Conservation (phyloP, 2,888 invertebrate genomes). For the Sarcophaga carnaria region DNA sequence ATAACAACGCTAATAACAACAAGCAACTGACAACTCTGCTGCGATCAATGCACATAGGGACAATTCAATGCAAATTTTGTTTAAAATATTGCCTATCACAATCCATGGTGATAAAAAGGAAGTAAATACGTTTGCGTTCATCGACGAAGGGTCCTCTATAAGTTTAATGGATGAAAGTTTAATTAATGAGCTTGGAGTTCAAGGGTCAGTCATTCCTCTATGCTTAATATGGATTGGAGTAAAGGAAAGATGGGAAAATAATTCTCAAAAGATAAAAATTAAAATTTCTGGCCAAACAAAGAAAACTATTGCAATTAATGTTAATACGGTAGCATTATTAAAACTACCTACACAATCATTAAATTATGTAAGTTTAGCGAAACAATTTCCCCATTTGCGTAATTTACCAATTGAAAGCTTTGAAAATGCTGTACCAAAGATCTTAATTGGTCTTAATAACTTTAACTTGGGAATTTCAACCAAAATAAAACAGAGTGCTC, state of each 20-base stretch:
- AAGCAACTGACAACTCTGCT: background rate
- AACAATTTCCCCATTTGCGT: slow-evolving; percentile 6
- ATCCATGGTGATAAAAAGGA: slow-evolving; percentile 34
- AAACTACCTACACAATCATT: slow-evolving; percentile 23
- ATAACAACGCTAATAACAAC: background rate
- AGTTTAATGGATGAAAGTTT: slow-evolving; percentile 37
- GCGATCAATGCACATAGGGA: slow-evolving; percentile 15
- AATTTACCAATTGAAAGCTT: slow-evolving; percentile 28
- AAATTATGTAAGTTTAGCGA: slow-evolving; percentile 7
- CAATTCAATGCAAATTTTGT: slow-evolving; percentile 23
- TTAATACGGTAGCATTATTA: background rate
- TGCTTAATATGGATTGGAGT: background rate
- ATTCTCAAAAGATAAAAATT: background rate
- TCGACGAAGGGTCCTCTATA: slow-evolving; percentile 24
- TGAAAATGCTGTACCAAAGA: slow-evolving; percentile 19
- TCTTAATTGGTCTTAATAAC: slow-evolving; percentile 36
- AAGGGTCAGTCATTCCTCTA: slow-evolving; percentile 10
- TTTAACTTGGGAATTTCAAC: slow-evolving; percentile 29
- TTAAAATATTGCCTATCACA: slow-evolving; percentile 45
- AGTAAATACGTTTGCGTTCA: slow-evolving; percentile 34
- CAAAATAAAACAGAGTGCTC: slow-evolving; percentile 17
- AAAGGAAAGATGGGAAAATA: too few relatives aligned
- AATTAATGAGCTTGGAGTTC: background rate
- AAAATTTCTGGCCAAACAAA: slow-evolving; percentile 9
- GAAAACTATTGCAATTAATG: background rate